Percentiles rank a stretch among this genome's conserved stretches.
These are phyloP conservation scores for Drosophila leonis DNA, from an alignment of 2,888 invertebrate species.

Conservation along the genomic window DNA sequence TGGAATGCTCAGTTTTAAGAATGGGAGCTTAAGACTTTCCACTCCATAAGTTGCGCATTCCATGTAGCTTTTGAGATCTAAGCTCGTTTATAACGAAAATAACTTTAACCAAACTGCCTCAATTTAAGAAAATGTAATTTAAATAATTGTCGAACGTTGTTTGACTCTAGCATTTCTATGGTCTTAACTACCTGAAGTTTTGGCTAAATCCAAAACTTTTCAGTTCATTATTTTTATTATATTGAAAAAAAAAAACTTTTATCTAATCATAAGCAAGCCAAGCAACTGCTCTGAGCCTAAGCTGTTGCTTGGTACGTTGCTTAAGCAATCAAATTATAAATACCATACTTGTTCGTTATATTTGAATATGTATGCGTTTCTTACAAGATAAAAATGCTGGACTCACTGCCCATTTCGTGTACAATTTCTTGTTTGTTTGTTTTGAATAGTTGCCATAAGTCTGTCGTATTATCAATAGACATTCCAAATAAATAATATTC, in stretches of 20 bases:
- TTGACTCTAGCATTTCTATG: slow-evolving; percentile 17
- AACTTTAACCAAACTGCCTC: not conserved
- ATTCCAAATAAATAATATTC: slow-evolving; percentile 39
- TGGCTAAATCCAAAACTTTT: slow-evolving; percentile 14
- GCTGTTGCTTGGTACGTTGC: slow-evolving; percentile 6
- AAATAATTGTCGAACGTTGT: slow-evolving; percentile 1
- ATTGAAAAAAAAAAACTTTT: slow-evolving; percentile 13
- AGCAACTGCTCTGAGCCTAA: slow-evolving; percentile 1
- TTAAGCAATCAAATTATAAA: slow-evolving; percentile 12
- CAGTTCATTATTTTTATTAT: slow-evolving; percentile 4
- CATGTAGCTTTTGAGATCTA: slow-evolving; percentile 18
- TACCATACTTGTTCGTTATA: slow-evolving; percentile 20
- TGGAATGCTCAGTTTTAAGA: slow-evolving; percentile 14
- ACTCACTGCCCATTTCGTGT: slow-evolving; percentile 32
- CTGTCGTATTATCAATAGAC: slow-evolving; percentile 42
- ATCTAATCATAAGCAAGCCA: slow-evolving; percentile 7
- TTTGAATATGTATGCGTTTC: slow-evolving; percentile 47
- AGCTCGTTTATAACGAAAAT: slow-evolving; percentile 23
- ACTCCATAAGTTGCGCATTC: slow-evolving; percentile 13
- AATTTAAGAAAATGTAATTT: slow-evolving; percentile 5
- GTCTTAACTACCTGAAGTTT: slow-evolving; percentile 11
- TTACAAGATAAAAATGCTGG: slow-evolving; percentile 48
- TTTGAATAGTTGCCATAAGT: slow-evolving; percentile 48
- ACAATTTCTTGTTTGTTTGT: slow-evolving; percentile 1
- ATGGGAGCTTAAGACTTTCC: slow-evolving; percentile 8